Conservation (phyloP, 2,113 vertebrate species). For the Gnathonemus echidnorhynchus region DNA sequence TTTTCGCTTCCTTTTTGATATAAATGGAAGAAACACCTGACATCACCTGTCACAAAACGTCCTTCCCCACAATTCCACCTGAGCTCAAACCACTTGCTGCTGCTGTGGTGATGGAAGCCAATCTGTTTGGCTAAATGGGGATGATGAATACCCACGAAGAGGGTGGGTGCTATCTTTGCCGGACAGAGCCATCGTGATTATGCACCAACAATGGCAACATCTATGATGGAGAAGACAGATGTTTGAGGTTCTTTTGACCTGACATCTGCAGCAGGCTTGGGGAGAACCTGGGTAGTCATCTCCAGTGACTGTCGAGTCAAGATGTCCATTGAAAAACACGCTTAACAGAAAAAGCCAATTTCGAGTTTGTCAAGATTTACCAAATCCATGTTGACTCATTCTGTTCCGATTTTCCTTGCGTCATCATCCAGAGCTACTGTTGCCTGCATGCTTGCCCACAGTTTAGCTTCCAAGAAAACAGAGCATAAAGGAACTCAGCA, state of each 20-base stretch:
- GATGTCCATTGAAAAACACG: neutral
- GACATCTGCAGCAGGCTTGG: neutral
- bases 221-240: slow-evolving; percentile 27
- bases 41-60: neutral
- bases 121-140: slow-evolving; percentile 35
- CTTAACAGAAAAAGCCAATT: neutral
- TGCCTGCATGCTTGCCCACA: neutral
- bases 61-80: neutral
- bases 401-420: neutral
- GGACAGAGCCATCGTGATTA: slow-evolving; percentile 57
- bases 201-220: slow-evolving; percentile 17
- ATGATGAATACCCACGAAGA: slow-evolving; percentile 22
- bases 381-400: neutral
- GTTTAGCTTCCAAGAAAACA: neutral
- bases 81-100: slow-evolving; percentile 28
- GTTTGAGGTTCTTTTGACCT: slow-evolving; percentile 32
- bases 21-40: neutral
- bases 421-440: neutral
- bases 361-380: neutral
- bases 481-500: neutral
- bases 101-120: slow-evolving; percentile 42
- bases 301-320: neutral
- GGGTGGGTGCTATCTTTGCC: slow-evolving; percentile 38
- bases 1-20: neutral
- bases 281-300: neutral